Evolutionary conservation across 2,113 vertebrate species (phyloP).

Genomic region (Mola mola): DNA sequence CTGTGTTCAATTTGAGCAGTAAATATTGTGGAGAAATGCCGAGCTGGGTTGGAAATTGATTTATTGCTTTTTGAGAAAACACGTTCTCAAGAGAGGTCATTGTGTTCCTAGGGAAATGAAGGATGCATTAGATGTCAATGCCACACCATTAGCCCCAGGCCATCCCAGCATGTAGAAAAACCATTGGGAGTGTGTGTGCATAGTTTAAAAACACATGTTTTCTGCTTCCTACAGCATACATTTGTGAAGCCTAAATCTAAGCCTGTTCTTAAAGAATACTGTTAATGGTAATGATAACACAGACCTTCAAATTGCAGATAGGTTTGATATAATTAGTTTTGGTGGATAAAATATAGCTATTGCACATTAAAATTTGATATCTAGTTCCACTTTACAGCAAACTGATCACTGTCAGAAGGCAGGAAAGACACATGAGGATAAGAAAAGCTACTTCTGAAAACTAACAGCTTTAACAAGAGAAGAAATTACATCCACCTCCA

Average conservation of each 20-base stretch:
- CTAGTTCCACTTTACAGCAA: too few relatives aligned
- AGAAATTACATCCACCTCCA: too few relatives aligned
- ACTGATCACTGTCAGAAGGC: too few relatives aligned
- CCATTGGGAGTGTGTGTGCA: neutral
- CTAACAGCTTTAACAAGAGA: too few relatives aligned
- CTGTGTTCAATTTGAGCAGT: conserved; percentile 70
- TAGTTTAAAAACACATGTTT: conserved; percentile 3
- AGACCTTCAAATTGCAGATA: too few relatives aligned
- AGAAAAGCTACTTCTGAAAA: too few relatives aligned
- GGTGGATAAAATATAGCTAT: too few relatives aligned
- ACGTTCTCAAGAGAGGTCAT: conserved; percentile 66
- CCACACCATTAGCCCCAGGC: conserved; percentile 62
- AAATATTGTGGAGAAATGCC: conserved; percentile 74
- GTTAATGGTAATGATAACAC: too few relatives aligned
- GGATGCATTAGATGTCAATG: conserved; percentile 68
- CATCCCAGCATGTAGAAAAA: conserved; percentile 20
- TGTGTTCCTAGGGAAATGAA: conserved; percentile 72
- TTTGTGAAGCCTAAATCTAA: neutral
- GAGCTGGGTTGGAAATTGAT: conserved; percentile 71
- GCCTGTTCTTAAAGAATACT: too few relatives aligned
- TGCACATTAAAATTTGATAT: too few relatives aligned
- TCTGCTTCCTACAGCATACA: neutral
- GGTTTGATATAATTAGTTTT: too few relatives aligned
- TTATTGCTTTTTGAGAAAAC: conserved; percentile 72
- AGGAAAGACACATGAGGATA: too few relatives aligned